Evolutionary conservation across 2,888 invertebrate species (phyloP), one percentile per base, ranked within the genome.

Genomic region (Fragum sueziense): DNA sequence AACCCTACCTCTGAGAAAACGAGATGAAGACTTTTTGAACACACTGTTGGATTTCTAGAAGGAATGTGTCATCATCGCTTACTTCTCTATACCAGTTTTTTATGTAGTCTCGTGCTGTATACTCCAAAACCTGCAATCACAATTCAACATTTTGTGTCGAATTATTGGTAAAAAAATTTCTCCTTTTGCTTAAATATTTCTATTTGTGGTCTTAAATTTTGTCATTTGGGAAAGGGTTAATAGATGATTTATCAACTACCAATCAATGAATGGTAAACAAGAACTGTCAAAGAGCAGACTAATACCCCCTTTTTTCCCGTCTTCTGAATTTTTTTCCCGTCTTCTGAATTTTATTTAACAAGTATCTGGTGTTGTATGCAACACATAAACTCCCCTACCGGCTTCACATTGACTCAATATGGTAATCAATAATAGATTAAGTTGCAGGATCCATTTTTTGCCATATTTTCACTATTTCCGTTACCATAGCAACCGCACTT

Each of bases 21-120:
- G 95, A 95, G 73, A 96, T 95, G 69, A 96, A 95, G 80, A 96
- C 94, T 88, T 96, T 95, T 92, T 97, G 96, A 67, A 91, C 88
- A 84, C 91, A 91, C 70, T 91, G 90, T 76, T 91, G 88, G 69
- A 92, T 91, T 74, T 91, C 90, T 22, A 91, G 84, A 11, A 89
- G 82, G 90, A 97, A 96, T 91, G 96, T 96, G 86, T 96, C 95
- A 93, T 97, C 96, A 88, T 95, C 95, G 85, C 94, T 94, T 29
- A 95, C 90, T 61, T 93, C 91, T 76, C 93, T 90, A 89, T 94
- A 95, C 95, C 95, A 95, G 0, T 96, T 95, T 83, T 95, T 95
- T 62, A 97, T 95, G 94, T 97, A 97, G 93, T 97, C 97, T 91
- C 96, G 95, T 70, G 97, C 95, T 71, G 97, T 95, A 85, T 96